Evolutionary conservation across 2,888 invertebrate species (phyloP).

Genomic region (Hyposoter didymator): DNA sequence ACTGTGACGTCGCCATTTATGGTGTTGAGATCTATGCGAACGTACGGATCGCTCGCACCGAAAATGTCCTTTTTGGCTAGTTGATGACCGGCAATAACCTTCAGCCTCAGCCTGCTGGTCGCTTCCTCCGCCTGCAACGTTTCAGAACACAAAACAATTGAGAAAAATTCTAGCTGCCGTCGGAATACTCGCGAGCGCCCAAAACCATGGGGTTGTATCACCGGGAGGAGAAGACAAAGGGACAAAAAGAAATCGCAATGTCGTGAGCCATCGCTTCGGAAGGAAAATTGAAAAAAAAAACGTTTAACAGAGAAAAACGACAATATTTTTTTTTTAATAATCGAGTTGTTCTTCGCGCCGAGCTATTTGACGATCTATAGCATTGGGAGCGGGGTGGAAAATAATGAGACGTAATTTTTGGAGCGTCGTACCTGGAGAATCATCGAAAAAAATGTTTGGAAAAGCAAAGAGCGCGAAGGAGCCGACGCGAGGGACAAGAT

Average conservation of each 20-base stretch:
- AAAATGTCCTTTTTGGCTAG: slow-evolving; percentile 99
- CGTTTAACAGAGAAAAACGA: background rate
- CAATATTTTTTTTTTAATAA: background rate
- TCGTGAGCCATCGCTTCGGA: background rate
- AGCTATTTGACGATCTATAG: background rate
- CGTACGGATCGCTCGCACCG: slow-evolving; percentile 99
- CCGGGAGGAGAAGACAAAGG: background rate
- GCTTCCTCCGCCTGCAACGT: slow-evolving; percentile 89
- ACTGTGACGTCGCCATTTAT: slow-evolving; percentile 94
- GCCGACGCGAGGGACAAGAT: background rate
- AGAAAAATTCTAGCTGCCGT: background rate
- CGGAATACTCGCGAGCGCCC: background rate
- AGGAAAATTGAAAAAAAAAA: background rate
- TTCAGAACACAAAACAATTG: background rate
- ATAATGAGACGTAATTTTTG: background rate
- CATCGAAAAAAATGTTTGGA: background rate
- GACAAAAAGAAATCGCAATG: background rate
- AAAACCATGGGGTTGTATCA: too few relatives aligned
- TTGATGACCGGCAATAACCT: slow-evolving; percentile 94
- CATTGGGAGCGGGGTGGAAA: background rate
- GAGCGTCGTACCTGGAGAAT: background rate
- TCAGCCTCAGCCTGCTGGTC: slow-evolving; percentile 93
- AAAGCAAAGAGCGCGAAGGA: background rate
- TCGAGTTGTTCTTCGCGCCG: background rate
- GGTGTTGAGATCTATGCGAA: slow-evolving; percentile 95